These are phyloP conservation scores for Buteo buteo DNA, from an alignment of 2,113 vertebrate genomes.

Conservation along the genomic window DNA sequence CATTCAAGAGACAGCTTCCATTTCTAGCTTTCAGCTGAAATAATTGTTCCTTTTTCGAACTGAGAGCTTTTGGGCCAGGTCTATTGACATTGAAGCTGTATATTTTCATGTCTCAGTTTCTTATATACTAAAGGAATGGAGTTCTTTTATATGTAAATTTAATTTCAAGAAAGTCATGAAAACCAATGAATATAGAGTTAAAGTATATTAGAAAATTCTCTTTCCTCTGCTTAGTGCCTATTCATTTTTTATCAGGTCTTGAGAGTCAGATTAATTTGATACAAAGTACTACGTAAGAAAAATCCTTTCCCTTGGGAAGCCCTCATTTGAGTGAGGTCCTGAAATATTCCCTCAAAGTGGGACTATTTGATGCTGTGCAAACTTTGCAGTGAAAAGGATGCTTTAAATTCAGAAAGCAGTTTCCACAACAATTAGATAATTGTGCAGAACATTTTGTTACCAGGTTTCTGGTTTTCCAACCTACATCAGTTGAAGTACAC, in stretches of 20 bases:
- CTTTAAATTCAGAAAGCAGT: background rate
- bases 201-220: background rate
- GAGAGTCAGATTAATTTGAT: background rate
- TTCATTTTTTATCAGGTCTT: background rate
- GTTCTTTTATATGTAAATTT: background rate
- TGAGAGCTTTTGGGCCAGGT: background rate
- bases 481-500: background rate
- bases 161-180: background rate
- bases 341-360: background rate
- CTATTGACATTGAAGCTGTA: background rate
- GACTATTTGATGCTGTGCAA: background rate
- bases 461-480: background rate
- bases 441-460: background rate
- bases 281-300: background rate
- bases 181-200: background rate
- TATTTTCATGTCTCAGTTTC: background rate
- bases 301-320: background rate
- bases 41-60: background rate
- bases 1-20: background rate
- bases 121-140: background rate
- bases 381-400: background rate
- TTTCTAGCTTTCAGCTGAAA: background rate
- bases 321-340: background rate
- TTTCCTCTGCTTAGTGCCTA: background rate
- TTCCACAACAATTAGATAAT: background rate